Base-by-base conservation (phyloP, 2,113 vertebrate species). In the Melanocharis versteri region DNA sequence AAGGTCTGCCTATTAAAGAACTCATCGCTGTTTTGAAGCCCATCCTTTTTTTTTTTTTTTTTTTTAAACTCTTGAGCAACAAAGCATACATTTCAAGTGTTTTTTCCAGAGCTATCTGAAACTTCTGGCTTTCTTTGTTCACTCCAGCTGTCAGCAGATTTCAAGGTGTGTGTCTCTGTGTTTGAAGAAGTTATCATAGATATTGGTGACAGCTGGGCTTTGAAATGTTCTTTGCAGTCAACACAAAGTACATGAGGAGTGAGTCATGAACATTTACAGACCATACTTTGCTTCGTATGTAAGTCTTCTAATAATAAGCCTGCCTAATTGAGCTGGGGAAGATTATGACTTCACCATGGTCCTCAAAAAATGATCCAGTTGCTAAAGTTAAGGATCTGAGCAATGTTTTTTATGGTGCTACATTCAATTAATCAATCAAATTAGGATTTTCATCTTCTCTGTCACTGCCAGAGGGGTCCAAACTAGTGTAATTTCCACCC, bases 141-240 rank as follows among this genome's bases (percentile, higher is more conserved):
- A 16, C 64, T 85, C 39, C 66, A 76, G 85, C 82, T 78, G 82
- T 70, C 50, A 54, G 80, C n/a, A 92, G 15, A 71, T 77, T 77
- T 95, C 94, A 77, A 94, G 75, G 76, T 70, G 56, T 53, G n/a
- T 64, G 81, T 86, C 15, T 66, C 26, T 20, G 4, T 53, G 83
- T 76, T 93, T 96, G 64, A 95, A 84, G 66, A 95, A 66, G 48
- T 37, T 88, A 50, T 96, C 35, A 26, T 33, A 81, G 42, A 13
- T 76, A 82, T 6, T 79, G 58, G 70, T 90, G 80, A 87, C 42
- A 91, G 68, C 83, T 86, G 83, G 76, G 82, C 76, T 96, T 87
- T 92, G 85, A 87, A 91, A 83, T 60, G 26, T 69, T 88, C 71
- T 94, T 91, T 75, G 79, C 89, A 94, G 42, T 31, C 54, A 87